Evolutionary conservation across 2,888 invertebrate genomes (phyloP), one percentile per base, ranked within the genome.

Genomic region (Heliconius hortense): DNA sequence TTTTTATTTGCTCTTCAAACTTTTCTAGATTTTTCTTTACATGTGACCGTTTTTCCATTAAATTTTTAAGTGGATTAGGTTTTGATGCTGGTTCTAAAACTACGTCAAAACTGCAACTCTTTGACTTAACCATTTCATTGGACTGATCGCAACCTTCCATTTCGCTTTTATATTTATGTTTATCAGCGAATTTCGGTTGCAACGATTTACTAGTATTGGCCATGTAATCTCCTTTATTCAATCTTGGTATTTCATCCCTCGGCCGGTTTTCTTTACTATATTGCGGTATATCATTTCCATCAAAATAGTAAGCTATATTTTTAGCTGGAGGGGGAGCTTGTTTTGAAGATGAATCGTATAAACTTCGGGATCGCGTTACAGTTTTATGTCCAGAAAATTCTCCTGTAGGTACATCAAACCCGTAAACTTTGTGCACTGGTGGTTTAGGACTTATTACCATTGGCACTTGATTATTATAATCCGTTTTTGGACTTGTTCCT

Each of bases 21-120:
- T 95, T 95, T 73, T 95, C 95, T 48, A 95, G 84, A 86, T 95
- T 95, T 81, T 95, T 94, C 79, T 94, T 91, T 0, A 94, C 94
- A 71, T 94, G 94, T 0, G 94, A 94, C 13, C 93, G 82, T 82
- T 94, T 94, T 67, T 94, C 94, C 87, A 91, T 90, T 4, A 94
- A 80, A 84, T 92, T 92, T 79, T 92, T 94, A 1, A 94, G 80
- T 0, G 93, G 93, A 77, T 93, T 93, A 0, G 94, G 94, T 80
- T 94, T 94, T 0, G 93, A 92, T 1, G 94, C 93, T 0, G 94
- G 93, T 81, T 94, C 94, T 80, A 94, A 81, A 0, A 94, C 92
- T 0, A 94, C 94, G 84, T 94, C 94, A 67, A 94, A 94, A 77
- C 94, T 94, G 78, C 94, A 94, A 79, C 94, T 94, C 80, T 90